Conservation (phyloP, 2,797 vertebrate species). For the Triplophysa yarkandensis region DNA sequence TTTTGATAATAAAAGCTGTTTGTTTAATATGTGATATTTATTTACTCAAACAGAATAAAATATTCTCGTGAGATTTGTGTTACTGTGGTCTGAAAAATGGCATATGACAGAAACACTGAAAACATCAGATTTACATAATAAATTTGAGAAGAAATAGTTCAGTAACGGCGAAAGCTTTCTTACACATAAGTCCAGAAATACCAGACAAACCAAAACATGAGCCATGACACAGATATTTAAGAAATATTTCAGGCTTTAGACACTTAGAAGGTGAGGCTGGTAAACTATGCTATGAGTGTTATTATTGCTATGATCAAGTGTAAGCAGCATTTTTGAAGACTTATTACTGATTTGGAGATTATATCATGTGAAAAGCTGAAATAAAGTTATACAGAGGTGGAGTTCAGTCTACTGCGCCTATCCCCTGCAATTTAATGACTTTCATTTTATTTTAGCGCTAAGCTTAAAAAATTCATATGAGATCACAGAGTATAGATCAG, state of each 20-base stretch:
- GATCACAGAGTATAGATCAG: background rate
- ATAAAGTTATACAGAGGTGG: conserved; percentile 10
- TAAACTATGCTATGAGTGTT: background rate
- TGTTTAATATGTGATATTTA: conserved; percentile 26
- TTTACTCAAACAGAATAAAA: conserved; percentile 30
- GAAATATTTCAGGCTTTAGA: background rate
- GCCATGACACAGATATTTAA: background rate
- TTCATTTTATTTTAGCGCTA: background rate
- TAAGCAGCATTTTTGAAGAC: background rate
- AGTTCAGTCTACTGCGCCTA: background rate
- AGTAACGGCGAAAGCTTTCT: background rate
- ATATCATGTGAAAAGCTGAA: background rate
- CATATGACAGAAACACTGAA: background rate
- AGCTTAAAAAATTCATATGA: conserved; percentile 1
- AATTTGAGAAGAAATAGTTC: background rate
- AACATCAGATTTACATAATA: background rate
- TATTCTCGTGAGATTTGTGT: background rate
- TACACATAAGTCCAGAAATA: background rate
- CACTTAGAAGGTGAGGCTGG: background rate
- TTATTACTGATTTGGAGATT: background rate
- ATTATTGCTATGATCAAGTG: background rate
- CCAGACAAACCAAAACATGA: background rate
- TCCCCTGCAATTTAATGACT: conserved; percentile 14
- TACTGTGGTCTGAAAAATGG: background rate
- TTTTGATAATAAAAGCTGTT: conserved; percentile 41